Conservation (phyloP, 2,888 invertebrate species). For the Orthosia gracilis region DNA sequence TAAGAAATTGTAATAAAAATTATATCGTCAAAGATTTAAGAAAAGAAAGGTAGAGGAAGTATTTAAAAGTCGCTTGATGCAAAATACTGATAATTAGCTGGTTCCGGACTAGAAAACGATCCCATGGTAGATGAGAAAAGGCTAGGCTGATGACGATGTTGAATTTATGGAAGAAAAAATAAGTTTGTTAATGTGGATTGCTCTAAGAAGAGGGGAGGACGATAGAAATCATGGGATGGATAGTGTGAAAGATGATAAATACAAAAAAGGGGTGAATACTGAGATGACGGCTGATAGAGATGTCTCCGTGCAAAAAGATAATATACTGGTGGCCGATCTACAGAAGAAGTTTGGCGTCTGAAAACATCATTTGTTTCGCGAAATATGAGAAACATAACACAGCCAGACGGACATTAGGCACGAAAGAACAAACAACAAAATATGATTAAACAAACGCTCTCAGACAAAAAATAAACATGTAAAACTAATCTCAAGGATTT, state of each 20-base stretch:
- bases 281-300: no score
- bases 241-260: no score
- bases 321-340: neutral
- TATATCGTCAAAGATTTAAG: neutral
- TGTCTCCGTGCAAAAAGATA: neutral
- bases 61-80: neutral
- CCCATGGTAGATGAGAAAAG: neutral
- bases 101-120: neutral
- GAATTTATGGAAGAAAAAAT: no score
- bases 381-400: neutral
- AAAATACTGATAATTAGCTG: neutral
- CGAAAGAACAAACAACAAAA: neutral
- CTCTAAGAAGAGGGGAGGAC: no score
- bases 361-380: neutral
- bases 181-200: no score
- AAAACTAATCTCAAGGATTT: constrained; percentile 36
- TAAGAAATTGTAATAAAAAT: neutral
- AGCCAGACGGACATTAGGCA: neutral
- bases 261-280: no score
- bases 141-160: no score
- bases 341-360: neutral
- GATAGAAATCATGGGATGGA: no score
- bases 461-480: constrained; percentile 9
- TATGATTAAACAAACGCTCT: constrained; percentile 13
- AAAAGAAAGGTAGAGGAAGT: neutral